phyloP scores from a whole-genome alignment of 2,797 vertebrate species.

The Tapirus indicus region DNA sequence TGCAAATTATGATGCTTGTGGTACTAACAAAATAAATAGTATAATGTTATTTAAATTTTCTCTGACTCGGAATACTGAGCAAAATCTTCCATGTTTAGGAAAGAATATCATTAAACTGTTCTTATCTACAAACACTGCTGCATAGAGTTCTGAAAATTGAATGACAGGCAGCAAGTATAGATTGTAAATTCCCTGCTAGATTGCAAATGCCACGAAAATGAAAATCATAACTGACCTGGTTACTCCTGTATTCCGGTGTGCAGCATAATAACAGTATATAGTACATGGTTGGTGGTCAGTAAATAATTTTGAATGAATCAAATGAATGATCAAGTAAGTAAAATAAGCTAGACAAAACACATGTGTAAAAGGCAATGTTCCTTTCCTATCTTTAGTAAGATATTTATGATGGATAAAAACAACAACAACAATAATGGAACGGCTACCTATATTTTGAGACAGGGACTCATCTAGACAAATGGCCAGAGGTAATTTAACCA shows the following conservation, averaged over 20 bases:
- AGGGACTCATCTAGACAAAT: background rate
- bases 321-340: background rate
- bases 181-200: background rate
- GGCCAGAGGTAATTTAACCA: conserved; percentile 74
- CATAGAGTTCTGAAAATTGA: background rate
- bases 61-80: background rate
- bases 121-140: background rate
- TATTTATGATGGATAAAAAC: background rate
- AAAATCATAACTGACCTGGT: background rate
- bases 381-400: background rate
- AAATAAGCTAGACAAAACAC: background rate
- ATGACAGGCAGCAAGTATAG: background rate
- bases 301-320: conserved; percentile 26
- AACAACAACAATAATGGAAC: background rate
- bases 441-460: background rate
- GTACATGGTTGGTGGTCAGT: background rate
- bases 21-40: background rate
- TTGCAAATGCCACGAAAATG: background rate
- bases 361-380: background rate
- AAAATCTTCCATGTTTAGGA: background rate
- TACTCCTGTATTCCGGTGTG: background rate
- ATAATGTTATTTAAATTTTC: background rate
- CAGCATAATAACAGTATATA: background rate
- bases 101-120: background rate
- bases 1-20: background rate